Conservation (phyloP, 2,113 vertebrate genomes). For the Sapajus apella region DNA sequence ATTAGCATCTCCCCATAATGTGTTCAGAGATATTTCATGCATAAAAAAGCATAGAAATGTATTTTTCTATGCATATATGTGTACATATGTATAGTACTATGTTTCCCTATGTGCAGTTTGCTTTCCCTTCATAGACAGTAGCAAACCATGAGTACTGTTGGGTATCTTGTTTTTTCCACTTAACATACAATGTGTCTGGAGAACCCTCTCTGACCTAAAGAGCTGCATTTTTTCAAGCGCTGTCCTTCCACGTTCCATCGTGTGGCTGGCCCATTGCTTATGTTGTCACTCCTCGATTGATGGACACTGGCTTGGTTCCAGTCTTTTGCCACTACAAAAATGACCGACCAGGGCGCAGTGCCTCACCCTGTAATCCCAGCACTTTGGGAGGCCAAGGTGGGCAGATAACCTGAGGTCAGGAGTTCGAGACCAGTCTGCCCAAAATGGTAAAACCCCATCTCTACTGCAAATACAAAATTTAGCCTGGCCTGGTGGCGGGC, state of each 20-base stretch:
- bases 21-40: neutral
- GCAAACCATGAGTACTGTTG: neutral
- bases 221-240: neutral
- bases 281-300: rapidly evolving
- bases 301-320: neutral
- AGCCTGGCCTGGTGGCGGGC: no score
- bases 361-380: neutral
- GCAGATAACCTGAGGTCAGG: no score
- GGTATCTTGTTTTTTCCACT: no score
- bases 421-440: no score
- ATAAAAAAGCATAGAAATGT: neutral
- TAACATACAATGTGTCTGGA: neutral
- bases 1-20: neutral
- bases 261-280: rapidly evolving
- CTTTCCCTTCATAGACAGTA: neutral
- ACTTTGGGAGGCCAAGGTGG: no score
- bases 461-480: no score
- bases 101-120: neutral
- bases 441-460: no score
- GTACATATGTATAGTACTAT: neutral
- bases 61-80: neutral
- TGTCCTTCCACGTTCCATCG: rapidly evolving
- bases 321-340: neutral
- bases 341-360: rapidly evolving
- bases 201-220: neutral